Percentiles rank a stretch among this genome's conserved stretches.
phyloP scores from a whole-genome alignment of 2,888 invertebrate species.

The Catocala nupta region DNA sequence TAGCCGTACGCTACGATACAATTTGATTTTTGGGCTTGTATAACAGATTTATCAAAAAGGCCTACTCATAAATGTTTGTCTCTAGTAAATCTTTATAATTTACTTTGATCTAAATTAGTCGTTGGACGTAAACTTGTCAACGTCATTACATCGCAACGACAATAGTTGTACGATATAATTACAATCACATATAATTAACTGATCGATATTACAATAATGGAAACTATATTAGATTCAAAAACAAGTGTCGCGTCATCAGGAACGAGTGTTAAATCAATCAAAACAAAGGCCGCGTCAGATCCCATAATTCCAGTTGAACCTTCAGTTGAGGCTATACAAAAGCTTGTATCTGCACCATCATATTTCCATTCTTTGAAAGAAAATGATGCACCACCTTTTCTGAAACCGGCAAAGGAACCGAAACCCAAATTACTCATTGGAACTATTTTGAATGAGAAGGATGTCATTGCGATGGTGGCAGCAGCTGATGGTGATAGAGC shows the following conservation, averaged over 20 bases:
- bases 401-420: constrained; percentile 56
- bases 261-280: constrained; percentile 2
- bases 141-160: no score
- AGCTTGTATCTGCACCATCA: constrained; percentile 76
- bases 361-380: constrained; percentile 72
- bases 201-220: no score
- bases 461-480: constrained; percentile 70
- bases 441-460: constrained; percentile 65
- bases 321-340: constrained; percentile 42
- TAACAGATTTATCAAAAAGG: no score
- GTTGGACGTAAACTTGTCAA: no score
- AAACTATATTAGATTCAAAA: constrained; percentile 24
- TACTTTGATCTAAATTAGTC: no score
- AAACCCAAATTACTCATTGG: constrained; percentile 64
- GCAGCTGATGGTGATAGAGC: constrained; percentile 56
- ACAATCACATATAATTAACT: no score
- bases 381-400: constrained; percentile 75
- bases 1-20: no score
- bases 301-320: constrained; percentile 48
- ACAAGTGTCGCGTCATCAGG: constrained; percentile 22
- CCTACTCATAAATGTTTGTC: no score
- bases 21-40: no score
- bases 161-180: no score
- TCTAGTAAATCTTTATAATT: no score
- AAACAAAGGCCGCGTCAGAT: constrained; percentile 61